These are phyloP conservation scores for Pandion haliaetus DNA, from an alignment of 2,113 vertebrate genomes.

Conservation along the genomic window DNA sequence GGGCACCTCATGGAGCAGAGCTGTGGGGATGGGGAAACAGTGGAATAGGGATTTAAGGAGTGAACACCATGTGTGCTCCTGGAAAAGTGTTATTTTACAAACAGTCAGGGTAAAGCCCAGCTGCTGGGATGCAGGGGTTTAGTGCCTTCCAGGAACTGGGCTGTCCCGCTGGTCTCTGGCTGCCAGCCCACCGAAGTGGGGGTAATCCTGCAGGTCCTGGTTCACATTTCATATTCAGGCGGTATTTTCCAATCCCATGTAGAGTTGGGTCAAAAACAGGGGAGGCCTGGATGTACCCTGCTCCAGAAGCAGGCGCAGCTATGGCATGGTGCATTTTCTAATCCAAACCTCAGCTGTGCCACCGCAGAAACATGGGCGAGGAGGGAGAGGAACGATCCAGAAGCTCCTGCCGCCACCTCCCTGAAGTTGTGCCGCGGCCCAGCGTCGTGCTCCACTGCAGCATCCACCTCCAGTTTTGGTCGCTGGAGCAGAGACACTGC, in stretches of 20 bases:
- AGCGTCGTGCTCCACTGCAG: background rate
- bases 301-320: background rate
- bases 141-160: background rate
- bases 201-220: background rate
- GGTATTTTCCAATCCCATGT: background rate
- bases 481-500: background rate
- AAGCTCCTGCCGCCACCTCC: background rate
- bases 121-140: background rate
- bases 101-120: background rate
- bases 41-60: background rate
- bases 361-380: rapidly evolving
- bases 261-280: background rate
- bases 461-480: background rate
- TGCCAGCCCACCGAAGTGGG: background rate
- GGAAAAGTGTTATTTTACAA: background rate
- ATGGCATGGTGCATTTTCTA: background rate
- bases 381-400: background rate
- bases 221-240: background rate
- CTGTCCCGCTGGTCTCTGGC: background rate
- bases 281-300: background rate
- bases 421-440: rapidly evolving
- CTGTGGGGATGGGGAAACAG: background rate
- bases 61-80: background rate
- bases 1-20: background rate
- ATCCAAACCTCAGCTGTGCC: background rate